Base-by-base conservation (phyloP, 2,888 invertebrate species). In the Calliphora vomitoria region DNA sequence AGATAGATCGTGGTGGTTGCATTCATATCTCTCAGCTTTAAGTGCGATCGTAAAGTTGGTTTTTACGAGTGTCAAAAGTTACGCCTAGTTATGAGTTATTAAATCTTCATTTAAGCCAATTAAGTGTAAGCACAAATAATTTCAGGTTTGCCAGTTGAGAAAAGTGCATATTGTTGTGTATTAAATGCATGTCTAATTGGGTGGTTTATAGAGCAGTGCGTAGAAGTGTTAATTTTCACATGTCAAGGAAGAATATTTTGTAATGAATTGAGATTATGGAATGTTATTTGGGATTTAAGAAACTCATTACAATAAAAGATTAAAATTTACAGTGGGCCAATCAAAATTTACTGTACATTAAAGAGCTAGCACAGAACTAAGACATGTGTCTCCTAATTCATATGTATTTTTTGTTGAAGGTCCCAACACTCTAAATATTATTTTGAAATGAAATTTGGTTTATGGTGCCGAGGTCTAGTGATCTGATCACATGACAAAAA, bases 51-150 rank as follows among this genome's bases (percentile, higher is more conserved):
- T 90, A 88, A 90, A 89, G 44, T 72, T 72, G 41, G 10, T 18
- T 90, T 92, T 92, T 91, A 92, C 89, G 91, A 90, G 89, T 89
- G 89, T 90, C 90, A 90, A 90, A 90, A 90, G 92, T 90, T 91
- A 92, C 91, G 91, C 91, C 92, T 93, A 89, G 91, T 93, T 93
- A 92, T 93, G 91, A 93, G 91, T 91, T 92, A 93, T 92, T 90
- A 92, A 91, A 91, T 90, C 91, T 91, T 90, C 89, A 91, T 91
- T 90, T 90, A 88, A 84, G 88, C 84, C 87, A 74, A 88, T 89
- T 89, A 88, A 84, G 88, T 85, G 83, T 88, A 80, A 75, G 86
- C 80, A 81, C 87, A 72, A 62, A 74, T 64, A 74, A 84, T 78
- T 84, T 66, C 6, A 81, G 60, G 15, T 38, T 50, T 80, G 60